These are phyloP conservation scores for Microtus oregoni DNA, from an alignment of 2,113 vertebrate species.

Conservation along the genomic window DNA sequence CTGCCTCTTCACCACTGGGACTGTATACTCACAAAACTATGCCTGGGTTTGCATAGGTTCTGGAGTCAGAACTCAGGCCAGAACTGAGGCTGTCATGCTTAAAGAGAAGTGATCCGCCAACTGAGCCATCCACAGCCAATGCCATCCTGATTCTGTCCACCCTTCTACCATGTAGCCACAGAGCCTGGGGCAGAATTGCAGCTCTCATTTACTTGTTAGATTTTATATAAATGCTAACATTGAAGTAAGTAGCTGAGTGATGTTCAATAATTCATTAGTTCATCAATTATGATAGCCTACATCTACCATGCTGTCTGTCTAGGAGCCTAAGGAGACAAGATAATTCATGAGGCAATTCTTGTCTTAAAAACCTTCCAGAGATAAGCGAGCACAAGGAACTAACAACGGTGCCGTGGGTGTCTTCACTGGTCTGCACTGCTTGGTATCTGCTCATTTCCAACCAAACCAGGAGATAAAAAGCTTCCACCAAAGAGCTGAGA, in stretches of 20 bases:
- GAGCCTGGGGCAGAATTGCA: neutral
- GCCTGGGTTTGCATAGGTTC: neutral
- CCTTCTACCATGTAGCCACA: accelerated
- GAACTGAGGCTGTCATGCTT: neutral
- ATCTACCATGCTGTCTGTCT: neutral
- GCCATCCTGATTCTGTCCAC: neutral
- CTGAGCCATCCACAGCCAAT: neutral
- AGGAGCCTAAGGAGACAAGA: neutral
- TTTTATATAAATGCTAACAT: neutral
- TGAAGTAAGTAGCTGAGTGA: neutral
- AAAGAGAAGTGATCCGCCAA: neutral
- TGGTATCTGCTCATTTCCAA: neutral
- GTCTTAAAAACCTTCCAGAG: neutral
- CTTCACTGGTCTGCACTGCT: neutral
- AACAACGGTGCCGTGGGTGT: neutral
- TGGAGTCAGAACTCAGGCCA: neutral
- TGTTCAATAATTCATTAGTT: neutral
- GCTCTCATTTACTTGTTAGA: neutral
- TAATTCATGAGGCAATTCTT: neutral
- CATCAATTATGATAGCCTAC: neutral
- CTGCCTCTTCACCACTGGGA: neutral
- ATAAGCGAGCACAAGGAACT: neutral
- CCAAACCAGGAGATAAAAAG: neutral
- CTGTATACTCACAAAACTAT: neutral
- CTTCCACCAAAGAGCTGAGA: neutral